These are phyloP conservation scores for Cnemophilus loriae DNA, from an alignment of 2,113 vertebrate genomes.

Conservation along the genomic window DNA sequence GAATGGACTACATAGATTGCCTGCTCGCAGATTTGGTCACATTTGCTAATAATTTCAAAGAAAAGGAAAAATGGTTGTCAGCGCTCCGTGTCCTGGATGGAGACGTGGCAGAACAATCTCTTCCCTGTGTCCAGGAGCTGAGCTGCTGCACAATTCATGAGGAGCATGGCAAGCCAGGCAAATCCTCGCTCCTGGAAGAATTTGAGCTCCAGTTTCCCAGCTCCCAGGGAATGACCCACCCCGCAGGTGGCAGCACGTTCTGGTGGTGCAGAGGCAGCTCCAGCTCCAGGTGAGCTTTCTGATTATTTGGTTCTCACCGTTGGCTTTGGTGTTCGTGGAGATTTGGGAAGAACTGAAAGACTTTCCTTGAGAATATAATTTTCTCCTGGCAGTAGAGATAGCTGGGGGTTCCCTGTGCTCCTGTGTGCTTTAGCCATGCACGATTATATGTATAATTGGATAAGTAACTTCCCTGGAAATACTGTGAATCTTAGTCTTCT, in stretches of 20 bases:
- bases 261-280: not conserved
- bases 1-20: not conserved
- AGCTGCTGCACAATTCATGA: not conserved
- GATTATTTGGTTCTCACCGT: not conserved
- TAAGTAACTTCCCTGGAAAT: not conserved
- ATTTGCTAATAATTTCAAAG: not conserved
- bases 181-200: not conserved
- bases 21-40: not conserved
- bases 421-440: not conserved
- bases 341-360: not conserved
- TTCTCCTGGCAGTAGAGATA: not conserved
- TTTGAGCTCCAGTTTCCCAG: not conserved
- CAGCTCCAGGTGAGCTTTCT: not conserved
- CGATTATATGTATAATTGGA: not conserved
- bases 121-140: not conserved
- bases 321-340: not conserved
- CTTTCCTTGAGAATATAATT: not conserved
- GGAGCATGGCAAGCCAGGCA: not conserved
- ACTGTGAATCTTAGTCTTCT: not conserved
- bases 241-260: not conserved
- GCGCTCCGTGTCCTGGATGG: not conserved
- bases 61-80: not conserved
- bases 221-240: not conserved
- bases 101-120: not conserved
- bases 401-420: not conserved